Percentiles rank a stretch among this genome's conserved stretches.
phyloP scores from a whole-genome alignment of 2,888 invertebrate genomes.

The Escarpia spicata region DNA sequence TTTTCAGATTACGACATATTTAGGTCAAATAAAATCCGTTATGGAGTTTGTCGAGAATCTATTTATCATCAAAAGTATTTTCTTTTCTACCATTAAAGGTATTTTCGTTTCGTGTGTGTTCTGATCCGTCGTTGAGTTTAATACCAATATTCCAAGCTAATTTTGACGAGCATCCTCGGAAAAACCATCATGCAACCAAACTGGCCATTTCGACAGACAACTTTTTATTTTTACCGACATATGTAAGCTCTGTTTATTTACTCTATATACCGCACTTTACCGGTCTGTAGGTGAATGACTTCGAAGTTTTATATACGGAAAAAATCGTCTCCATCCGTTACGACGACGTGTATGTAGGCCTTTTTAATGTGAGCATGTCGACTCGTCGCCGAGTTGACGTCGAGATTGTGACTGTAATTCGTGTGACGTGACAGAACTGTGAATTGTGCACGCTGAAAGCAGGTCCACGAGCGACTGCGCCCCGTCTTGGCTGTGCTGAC shows the following conservation, averaged over 20 bases:
- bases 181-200: no score
- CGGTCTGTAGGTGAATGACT: background rate
- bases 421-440: constrained; percentile 10
- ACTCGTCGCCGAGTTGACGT: background rate
- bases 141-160: no score
- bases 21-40: no score
- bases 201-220: background rate
- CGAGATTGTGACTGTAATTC: background rate
- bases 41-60: no score
- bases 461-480: background rate
- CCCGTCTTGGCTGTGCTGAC: background rate
- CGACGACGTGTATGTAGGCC: background rate
- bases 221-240: background rate
- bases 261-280: background rate
- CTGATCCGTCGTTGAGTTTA: no score
- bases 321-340: background rate
- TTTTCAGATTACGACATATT: no score
- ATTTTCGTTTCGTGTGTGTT: no score
- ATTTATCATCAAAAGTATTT: no score
- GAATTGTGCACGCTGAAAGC: background rate
- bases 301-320: background rate
- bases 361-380: background rate
- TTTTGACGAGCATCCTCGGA: no score
- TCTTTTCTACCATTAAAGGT: no score
- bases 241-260: background rate